Base-by-base conservation (phyloP, 2,113 vertebrate genomes). In the Zingel zingel region DNA sequence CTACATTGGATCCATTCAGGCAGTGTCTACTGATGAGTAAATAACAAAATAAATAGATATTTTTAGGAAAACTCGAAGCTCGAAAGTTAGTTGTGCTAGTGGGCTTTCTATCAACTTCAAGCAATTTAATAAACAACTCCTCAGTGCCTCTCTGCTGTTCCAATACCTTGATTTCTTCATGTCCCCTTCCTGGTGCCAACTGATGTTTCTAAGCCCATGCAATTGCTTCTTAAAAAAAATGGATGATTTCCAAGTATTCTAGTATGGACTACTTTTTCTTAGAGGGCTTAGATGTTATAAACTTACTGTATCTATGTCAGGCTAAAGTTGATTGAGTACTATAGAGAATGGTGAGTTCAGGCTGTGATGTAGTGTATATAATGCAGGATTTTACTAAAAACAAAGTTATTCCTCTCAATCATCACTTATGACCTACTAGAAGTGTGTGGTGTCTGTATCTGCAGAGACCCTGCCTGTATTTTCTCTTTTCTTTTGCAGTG, bases 211-310 rank as follows among this genome's bases (percentile, higher is more conserved):
- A 65, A 27, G 58, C 14, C 21, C 23, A 8, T 27, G 7, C 19
- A 58, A 70, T 27, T 39, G 21, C n/a, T 70, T 47, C 18, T 63
- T 30, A 3, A 23, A 2, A 61, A 79, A 80, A 48, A 21, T 15
- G 59, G 39, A 64, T 45, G 50, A 30, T 58, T 81, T 73, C 39
- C 58, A 48, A 65, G 27, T 79, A 30, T 27, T 62, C 1, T n/a
- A 33, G 15, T 57, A 23, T 39, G 6, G 27, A 36, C 14, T 23
- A 25, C 9, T 56, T 45, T 54, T 62, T 39, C 15, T 47, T 47
- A 15, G 6, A 30, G n/a, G 16, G 33, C 25, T 56, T 56, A 47
- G 36, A 25, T 14, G 39, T 57, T 56, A 47, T 79, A 19, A 47
- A 71, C 58, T 21, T 64, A 56, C 5, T 16, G 6, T 54, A n/a